phyloP scores from a whole-genome alignment of 2,888 invertebrate species.

The Arrhopalites spinosus region DNA sequence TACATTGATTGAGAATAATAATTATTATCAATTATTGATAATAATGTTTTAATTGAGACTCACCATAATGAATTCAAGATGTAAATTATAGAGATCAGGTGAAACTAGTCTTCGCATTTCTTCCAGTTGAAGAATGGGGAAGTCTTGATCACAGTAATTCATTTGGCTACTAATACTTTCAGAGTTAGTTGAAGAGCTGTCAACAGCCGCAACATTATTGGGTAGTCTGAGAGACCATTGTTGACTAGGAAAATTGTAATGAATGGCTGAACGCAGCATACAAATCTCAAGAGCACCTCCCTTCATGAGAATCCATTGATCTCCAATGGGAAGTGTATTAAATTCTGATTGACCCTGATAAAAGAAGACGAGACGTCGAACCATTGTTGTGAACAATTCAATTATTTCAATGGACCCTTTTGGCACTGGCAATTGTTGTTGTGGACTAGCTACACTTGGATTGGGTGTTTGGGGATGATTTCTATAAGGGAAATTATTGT shows the following conservation, averaged over 20 bases:
- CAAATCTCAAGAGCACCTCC: conserved; percentile 62
- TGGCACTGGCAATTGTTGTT: too few species aligned
- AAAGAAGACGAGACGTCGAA: conserved; percentile 58
- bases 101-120: conserved; percentile 58
- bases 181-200: conserved; percentile 12
- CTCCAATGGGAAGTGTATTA: conserved; percentile 49
- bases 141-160: conserved; percentile 56
- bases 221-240: conserved; percentile 56
- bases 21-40: too few species aligned
- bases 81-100: conserved; percentile 59
- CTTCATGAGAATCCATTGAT: conserved; percentile 58
- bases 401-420: conserved; percentile 56
- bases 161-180: too few species aligned
- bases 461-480: conserved; percentile 41
- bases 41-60: too few species aligned
- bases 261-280: conserved; percentile 60
- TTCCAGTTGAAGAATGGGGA: conserved; percentile 56
- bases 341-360: conserved; percentile 57
- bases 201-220: too few species aligned
- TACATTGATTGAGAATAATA: too few species aligned
- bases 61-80: conserved; percentile 59
- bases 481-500: conserved; percentile 56
- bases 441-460: too few species aligned
- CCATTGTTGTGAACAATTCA: conserved; percentile 58
- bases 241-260: conserved; percentile 58